Conservation (phyloP, 2,113 vertebrate genomes). For the Ictalurus furcatus region DNA sequence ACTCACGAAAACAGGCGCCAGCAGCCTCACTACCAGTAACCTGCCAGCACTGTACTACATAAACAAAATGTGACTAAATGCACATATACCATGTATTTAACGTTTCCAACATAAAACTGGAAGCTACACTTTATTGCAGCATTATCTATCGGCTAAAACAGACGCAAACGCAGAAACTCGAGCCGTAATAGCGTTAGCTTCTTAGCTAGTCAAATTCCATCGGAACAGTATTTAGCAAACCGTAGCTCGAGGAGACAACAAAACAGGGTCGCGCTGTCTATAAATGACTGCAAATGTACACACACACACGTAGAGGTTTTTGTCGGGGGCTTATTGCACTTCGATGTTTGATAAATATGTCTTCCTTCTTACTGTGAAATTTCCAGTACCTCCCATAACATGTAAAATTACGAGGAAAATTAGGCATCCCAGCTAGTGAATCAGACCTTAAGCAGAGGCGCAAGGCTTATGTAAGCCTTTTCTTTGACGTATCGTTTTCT, state of each 20-base stretch:
- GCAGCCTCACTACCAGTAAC: neutral
- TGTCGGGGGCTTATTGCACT: conserved; percentile 56
- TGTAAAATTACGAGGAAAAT: conserved; percentile 57
- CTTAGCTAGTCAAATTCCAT: neutral
- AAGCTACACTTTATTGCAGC: neutral
- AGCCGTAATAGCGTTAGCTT: neutral
- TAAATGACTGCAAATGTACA: too few species aligned
- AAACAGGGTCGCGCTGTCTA: neutral
- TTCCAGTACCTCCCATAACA: conserved; percentile 67
- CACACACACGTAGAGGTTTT: conserved; percentile 33
- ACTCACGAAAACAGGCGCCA: neutral
- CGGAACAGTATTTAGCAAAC: neutral
- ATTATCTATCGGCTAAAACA: neutral
- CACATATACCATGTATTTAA: neutral
- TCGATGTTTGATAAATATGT: conserved; percentile 63
- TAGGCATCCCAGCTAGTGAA: conserved; percentile 62
- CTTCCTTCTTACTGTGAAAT: conserved; percentile 67
- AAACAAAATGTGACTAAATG: neutral
- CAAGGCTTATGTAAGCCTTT: conserved; percentile 55
- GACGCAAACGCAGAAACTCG: neutral
- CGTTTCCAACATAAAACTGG: neutral
- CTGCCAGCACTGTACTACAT: neutral
- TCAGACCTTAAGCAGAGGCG: conserved; percentile 45
- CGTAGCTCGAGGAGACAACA: neutral
- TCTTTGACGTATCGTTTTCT: neutral